Evolutionary conservation across 92 coral and sea anemone genomes (phyloP), one percentile per base, ranked within the genome.

Genomic region (Montipora capitata): DNA sequence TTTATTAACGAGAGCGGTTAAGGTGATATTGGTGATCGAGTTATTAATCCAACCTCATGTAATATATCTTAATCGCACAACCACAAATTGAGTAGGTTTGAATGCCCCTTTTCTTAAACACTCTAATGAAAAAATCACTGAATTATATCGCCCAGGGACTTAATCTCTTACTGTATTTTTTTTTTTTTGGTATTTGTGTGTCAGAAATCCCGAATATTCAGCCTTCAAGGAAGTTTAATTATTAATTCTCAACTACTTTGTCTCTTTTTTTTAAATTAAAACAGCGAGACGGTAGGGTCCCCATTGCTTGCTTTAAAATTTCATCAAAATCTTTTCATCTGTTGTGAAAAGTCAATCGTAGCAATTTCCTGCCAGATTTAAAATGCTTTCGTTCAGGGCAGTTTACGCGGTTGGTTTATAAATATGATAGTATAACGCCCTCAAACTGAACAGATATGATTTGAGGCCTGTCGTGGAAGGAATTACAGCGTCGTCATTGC

Each of bases 31-130:
- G 44, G 70, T 15, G 44, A 12, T 18, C 16, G 59, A 72, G 66
- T 39, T 61, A 83, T 72, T 70, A 82, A 70, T 59, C 80, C 71
- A 57, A 40, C 72, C 72, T 67, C 35, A 7, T 43, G 67, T 17
- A 59, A 72, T 73, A 41, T 5, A 83, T 58, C 79, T 72, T 27
- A 48, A 48, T 18, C 57, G 48, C 72, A 6, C 42, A 57, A 44
- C 40, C 12, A 52, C 42, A 72, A 83, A 83, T 83, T 72, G 87
- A 83, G 71, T 72, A 40, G 72, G 87, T 17, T 56, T 44, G 13
- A 43, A 71, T 41, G 56, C 52, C 86, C 70, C 70, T 68, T 40
- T 82, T 82, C 54, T 70, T 83, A 83, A 72, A 72, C 72, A 58
- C 43, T 43, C 56, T 72, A 72, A 72, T 72, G 48, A 73, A 81